phyloP scores from a whole-genome alignment of 2,797 vertebrate species.

The Sylvia borin region DNA sequence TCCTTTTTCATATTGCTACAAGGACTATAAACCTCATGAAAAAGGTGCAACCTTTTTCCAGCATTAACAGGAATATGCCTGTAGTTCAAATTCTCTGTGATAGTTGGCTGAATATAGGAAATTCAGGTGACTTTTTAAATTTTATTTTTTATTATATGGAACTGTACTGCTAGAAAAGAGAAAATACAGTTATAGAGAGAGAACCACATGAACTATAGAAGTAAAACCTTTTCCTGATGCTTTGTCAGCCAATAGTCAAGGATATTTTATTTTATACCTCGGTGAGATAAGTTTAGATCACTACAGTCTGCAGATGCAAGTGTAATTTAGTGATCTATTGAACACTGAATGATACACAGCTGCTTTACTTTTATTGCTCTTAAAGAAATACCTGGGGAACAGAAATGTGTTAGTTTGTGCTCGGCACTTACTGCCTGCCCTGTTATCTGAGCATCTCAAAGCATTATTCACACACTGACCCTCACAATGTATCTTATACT shows the following conservation, averaged over 20 bases:
- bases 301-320: neutral
- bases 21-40: neutral
- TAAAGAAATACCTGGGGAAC: neutral
- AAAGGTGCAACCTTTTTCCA: neutral
- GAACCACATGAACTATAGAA: neutral
- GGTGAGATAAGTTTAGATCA: neutral
- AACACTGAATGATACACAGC: neutral
- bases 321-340: neutral
- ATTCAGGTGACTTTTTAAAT: neutral
- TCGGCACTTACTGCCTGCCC: neutral
- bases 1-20: neutral
- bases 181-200: neutral
- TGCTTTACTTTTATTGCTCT: neutral
- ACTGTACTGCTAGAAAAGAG: neutral
- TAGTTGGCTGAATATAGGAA: neutral
- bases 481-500: neutral
- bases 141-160: neutral
- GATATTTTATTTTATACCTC: constrained; percentile 20
- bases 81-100: neutral
- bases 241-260: neutral
- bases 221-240: neutral
- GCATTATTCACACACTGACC: neutral
- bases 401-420: neutral
- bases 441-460: neutral
- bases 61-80: neutral